Evolutionary conservation across 2,113 vertebrate genomes (phyloP), one percentile per base, ranked within the genome.

Genomic region (Oryzias curvinotus): DNA sequence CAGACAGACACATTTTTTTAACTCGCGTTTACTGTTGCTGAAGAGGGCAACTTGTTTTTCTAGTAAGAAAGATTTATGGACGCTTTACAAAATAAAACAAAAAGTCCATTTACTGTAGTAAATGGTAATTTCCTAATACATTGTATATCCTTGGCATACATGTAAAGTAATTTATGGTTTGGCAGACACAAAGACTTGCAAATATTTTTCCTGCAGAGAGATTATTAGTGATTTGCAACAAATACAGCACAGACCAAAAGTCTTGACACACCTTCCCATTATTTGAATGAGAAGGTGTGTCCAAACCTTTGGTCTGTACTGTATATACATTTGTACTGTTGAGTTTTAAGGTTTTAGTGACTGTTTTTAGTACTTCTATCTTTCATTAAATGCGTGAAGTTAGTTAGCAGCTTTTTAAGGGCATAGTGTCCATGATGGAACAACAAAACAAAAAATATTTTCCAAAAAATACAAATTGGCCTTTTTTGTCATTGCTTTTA

Each of bases 1-100:
- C 18, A 50, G 67, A 49, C 45, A 43, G 25, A 19, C 53, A 48
- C 56, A 30, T 25, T 44, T 65, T 25, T 70, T 17, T 15, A 30
- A 17, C 0, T 13, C 1, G 2, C 16, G 10, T n/a, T 6, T 15
- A 7, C 5, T 47, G 45, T 58, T 36, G 25, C n/a, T 17, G 14
- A 23, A 25, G 0, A 1, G 36, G 21, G 21, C 21, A 23, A 23
- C 21, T 12, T 12, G 36, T 60, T 42, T 46, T 1, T 51, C 17
- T 17, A 62, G 15, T 41, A 18, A 53, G 50, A 48, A 48, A 48
- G n/a, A 18, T 19, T 10, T 18, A 48, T 18, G 1, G 3, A 12
- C n/a, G 8, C 47, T 8, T n/a, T 19, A 12, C 47, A 48, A 48
- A 45, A 18, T 19, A 18, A 15, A 18, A 48, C 3, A 48, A 48